Conservation (phyloP, 2,888 invertebrate genomes). For the Strigamia transsilvanica region DNA sequence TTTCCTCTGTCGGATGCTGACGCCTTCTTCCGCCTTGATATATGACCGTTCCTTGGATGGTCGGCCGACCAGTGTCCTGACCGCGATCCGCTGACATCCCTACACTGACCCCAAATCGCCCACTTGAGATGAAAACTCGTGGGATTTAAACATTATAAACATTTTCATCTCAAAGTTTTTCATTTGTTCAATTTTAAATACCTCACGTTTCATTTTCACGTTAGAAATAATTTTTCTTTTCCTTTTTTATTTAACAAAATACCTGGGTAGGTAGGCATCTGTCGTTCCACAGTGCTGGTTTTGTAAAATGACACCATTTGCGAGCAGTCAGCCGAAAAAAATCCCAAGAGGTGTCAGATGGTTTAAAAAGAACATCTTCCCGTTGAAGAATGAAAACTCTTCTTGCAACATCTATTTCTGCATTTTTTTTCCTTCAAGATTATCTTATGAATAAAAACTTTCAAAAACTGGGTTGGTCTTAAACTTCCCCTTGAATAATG, state of each 20-base stretch:
- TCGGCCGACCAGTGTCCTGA: constrained; percentile 35
- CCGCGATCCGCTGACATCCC: constrained; percentile 34
- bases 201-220: too few species aligned
- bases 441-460: not conserved
- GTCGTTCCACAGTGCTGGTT: constrained; percentile 39
- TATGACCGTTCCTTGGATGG: not conserved
- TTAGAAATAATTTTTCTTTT: not conserved
- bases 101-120: constrained; percentile 17
- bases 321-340: constrained; percentile 28
- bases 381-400: constrained; percentile 37
- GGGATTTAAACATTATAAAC: constrained; percentile 4
- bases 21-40: constrained; percentile 16
- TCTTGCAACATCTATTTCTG: constrained; percentile 14
- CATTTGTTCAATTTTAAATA: not conserved
- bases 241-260: constrained; percentile 18
- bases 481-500: not conserved
- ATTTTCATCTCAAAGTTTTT: not conserved
- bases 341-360: constrained; percentile 43
- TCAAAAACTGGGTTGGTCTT: not conserved
- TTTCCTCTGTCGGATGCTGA: constrained; percentile 4
- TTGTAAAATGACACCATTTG: constrained; percentile 48
- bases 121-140: constrained; percentile 9
- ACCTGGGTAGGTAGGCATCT: constrained; percentile 35
- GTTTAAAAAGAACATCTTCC: constrained; percentile 46
- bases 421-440: not conserved